Evolutionary conservation across 2,797 vertebrate species (phyloP).

Genomic region (Melanogrammus aeglefinus): DNA sequence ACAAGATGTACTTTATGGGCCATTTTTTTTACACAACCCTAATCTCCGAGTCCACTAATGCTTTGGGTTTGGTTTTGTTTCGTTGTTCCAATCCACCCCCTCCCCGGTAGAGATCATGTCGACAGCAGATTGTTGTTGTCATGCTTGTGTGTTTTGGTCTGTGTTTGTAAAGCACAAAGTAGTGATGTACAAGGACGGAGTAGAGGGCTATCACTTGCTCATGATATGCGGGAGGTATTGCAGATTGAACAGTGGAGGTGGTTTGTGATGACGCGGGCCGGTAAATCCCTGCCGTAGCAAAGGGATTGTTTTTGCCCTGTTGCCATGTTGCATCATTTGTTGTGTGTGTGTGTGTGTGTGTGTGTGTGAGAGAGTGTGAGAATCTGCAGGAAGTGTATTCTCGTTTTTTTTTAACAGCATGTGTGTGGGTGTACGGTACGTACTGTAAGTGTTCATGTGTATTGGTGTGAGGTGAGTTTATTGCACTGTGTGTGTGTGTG

Average conservation of each 20-base stretch:
- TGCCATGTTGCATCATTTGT: constrained; percentile 46
- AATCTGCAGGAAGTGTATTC: too few species aligned
- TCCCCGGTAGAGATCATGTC: not conserved
- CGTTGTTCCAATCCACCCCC: not conserved
- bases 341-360: constrained; percentile 9
- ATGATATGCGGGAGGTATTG: not conserved
- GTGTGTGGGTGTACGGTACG: constrained; percentile 6
- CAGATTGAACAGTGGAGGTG: constrained; percentile 20
- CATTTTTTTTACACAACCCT: constrained; percentile 36
- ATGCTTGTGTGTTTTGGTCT: not conserved
- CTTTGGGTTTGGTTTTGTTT: constrained; percentile 20
- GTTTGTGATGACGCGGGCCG: constrained; percentile 38
- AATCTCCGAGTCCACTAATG: constrained; percentile 45
- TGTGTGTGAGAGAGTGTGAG: constrained; percentile 10
- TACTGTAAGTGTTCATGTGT: too few species aligned
- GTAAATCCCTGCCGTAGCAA: constrained; percentile 51
- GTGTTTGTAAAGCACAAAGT: not conserved
- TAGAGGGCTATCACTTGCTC: not conserved
- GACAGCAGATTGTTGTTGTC: not conserved
- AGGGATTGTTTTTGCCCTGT: constrained; percentile 45
- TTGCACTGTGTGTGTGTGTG: too few species aligned
- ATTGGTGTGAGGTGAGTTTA: too few species aligned
- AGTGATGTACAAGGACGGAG: not conserved
- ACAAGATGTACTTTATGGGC: too few species aligned
- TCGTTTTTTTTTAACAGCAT: not conserved